These are phyloP conservation scores for Polyommatus icarus DNA, from an alignment of 2,888 invertebrate species.

Conservation along the genomic window DNA sequence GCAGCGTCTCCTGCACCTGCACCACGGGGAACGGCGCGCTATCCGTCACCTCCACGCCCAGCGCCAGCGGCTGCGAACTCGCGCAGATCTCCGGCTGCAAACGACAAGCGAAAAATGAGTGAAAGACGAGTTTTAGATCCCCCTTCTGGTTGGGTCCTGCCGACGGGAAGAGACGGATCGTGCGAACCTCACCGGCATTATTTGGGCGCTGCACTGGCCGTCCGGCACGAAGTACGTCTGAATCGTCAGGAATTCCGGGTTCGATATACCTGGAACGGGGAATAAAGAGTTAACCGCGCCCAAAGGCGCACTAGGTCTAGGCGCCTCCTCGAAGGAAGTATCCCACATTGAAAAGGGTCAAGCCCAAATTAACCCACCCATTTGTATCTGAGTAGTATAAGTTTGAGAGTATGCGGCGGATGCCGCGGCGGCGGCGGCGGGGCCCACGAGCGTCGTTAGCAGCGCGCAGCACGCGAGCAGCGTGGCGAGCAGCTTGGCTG, in stretches of 20 bases:
- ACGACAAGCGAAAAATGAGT: neutral
- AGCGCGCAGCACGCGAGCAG: neutral
- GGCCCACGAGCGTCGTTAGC: neutral
- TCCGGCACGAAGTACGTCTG: neutral
- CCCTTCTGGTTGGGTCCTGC: too few relatives aligned
- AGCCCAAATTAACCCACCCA: neutral
- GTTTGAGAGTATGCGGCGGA: neutral
- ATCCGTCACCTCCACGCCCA: neutral
- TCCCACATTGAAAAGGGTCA: neutral
- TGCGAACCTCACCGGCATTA: neutral
- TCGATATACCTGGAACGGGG: neutral
- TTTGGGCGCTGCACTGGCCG: conserved; percentile 1
- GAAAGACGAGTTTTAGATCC: neutral
- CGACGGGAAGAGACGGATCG: too few relatives aligned
- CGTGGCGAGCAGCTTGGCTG: neutral
- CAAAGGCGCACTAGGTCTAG: neutral
- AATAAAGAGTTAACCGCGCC: neutral
- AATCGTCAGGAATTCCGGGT: neutral
- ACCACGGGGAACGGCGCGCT: neutral
- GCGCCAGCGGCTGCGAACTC: neutral
- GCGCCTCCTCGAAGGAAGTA: neutral
- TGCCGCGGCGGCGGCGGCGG: neutral
- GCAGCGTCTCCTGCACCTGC: conserved; percentile 10
- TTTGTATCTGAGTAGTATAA: neutral
- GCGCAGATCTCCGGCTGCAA: neutral